Base-by-base conservation (phyloP, 53 echinoderm and acorn worm species). In the Mesocentrotus franciscanus region DNA sequence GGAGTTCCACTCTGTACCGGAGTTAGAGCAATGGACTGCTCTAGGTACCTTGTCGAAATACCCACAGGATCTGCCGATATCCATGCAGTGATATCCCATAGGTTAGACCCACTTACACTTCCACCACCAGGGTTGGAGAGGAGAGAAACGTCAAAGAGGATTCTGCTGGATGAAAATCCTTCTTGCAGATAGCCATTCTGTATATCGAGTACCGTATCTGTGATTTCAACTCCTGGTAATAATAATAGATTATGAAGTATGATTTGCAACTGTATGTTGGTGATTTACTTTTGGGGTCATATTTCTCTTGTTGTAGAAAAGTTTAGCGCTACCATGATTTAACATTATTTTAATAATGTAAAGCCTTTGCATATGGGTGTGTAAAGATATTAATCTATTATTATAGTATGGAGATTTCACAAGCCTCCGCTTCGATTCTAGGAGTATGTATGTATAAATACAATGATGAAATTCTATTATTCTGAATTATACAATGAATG, bases 171-270 rank as follows among this genome's bases (percentile, higher is more conserved):
- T 22, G 70, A 34, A 61, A 95, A n/a, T 64, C 97, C 92, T 92
- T 97, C 97, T 24, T 87, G 81, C 0, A 95, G 95, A 62, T 84
- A 95, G 33, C 97, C 97, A 22, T 66, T 66, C 27, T 95, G 84
- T 22, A 97, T 95, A 4, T 85, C 55, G 22, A 97, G 90, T 4
- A 78, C 55, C n/a, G 96, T 97, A 71, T 87, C 92, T 22, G 96
- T 95, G 13, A 96, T 96, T 92, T 97, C 97, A 39, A 97, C 95
- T 55, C 97, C 97, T 97, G 85, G 7, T 49, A 75, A 56, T 4
- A 24, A 74, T 0, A 55, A 91, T 0, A 66, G 13, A 22, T 26
- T 13, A 90, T 10, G 35, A 85, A 39, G 27, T 0, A 72, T 27
- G 26, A 29, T 72, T 71, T 32, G 76, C 76, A 33, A 76, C 13